A percentile compares a stretch with the other conserved stretches of the same genome.
Conservation (phyloP, 2,888 invertebrate genomes). For the Liodrosophila aerea region DNA sequence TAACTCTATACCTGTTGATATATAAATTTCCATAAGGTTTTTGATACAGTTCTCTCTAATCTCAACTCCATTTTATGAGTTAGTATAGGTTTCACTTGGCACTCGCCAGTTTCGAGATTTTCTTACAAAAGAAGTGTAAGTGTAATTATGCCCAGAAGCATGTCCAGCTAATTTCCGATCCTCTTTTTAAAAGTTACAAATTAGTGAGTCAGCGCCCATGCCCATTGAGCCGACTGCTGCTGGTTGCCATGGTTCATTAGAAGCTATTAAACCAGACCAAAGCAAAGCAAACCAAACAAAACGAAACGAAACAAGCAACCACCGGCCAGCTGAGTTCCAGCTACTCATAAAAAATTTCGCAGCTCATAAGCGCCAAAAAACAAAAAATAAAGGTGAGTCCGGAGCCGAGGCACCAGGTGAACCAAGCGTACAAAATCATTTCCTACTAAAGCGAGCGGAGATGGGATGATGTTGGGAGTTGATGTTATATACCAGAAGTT, state of each 20-base stretch:
- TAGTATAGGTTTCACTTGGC: too few species aligned
- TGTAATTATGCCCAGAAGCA: neutral
- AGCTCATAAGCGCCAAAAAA: conserved; percentile 72
- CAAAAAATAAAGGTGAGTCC: conserved; percentile 1
- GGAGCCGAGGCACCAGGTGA: conserved; percentile 51
- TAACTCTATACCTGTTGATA: too few species aligned
- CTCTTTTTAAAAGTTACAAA: conserved; percentile 4
- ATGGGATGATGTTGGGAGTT: conserved; percentile 41
- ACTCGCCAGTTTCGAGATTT: too few species aligned
- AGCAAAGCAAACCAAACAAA: conserved; percentile 8
- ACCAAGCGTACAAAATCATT: conserved; percentile 75
- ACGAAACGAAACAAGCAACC: conserved; percentile 35
- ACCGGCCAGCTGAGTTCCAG: conserved; percentile 52
- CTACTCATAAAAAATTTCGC: conserved; percentile 73
- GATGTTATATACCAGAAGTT: conserved; percentile 13
- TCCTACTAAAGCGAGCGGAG: conserved; percentile 73
- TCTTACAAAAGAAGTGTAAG: too few species aligned
- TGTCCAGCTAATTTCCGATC: conserved; percentile 19
- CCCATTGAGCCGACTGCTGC: conserved; percentile 19
- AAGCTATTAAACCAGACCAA: conserved; percentile 51
- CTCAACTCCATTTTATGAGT: too few species aligned
- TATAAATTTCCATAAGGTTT: too few species aligned
- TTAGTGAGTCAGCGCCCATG: conserved; percentile 38
- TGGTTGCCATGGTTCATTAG: conserved; percentile 65
- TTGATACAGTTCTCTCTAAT: too few species aligned